phyloP scores from a whole-genome alignment of 1,140 invertebrate genomes.

The Chymomyza costata region DNA sequence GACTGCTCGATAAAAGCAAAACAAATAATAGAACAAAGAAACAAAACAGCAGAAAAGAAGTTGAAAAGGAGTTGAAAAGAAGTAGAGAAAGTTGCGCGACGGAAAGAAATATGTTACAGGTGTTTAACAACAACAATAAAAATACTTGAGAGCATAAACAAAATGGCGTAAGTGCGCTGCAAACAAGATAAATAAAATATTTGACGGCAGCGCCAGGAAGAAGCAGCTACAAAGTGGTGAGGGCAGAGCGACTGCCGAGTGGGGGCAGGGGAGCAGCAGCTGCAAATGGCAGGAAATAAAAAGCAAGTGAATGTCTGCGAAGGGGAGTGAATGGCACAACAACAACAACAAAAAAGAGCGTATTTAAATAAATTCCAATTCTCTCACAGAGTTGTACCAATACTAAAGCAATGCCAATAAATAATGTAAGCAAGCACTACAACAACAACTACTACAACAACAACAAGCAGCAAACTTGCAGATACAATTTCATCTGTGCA shows the following conservation, averaged over 20 bases:
- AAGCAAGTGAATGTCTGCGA: conserved; percentile 12
- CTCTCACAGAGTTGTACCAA: conserved; percentile 15
- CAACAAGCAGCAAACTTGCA: conserved; percentile 35
- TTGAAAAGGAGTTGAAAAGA: too few relatives aligned
- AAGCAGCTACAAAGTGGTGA: too few relatives aligned
- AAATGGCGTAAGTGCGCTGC: conserved; percentile 12
- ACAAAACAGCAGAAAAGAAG: too few relatives aligned
- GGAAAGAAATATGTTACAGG: conserved; percentile 57
- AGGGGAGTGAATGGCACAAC: background rate
- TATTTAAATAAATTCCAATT: conserved; percentile 71
- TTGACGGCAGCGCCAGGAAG: too few relatives aligned
- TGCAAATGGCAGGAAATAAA: conserved; percentile 68
- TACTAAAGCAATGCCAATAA: conserved; percentile 56
- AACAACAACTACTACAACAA: conserved; percentile 3
- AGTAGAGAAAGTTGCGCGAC: conserved; percentile 1
- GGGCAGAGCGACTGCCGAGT: background rate
- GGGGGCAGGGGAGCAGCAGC: conserved; percentile 28
- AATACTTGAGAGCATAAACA: conserved; percentile 40
- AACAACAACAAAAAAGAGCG: conserved; percentile 29
- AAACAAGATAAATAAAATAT: too few relatives aligned
- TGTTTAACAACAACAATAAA: conserved; percentile 70
- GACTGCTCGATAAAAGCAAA: too few relatives aligned
- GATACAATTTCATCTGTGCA: conserved; percentile 32
- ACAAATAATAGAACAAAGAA: too few relatives aligned
- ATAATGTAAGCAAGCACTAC: conserved; percentile 45